phyloP scores from a whole-genome alignment of 2,888 invertebrate species.

The Pemphredon lugubris region DNA sequence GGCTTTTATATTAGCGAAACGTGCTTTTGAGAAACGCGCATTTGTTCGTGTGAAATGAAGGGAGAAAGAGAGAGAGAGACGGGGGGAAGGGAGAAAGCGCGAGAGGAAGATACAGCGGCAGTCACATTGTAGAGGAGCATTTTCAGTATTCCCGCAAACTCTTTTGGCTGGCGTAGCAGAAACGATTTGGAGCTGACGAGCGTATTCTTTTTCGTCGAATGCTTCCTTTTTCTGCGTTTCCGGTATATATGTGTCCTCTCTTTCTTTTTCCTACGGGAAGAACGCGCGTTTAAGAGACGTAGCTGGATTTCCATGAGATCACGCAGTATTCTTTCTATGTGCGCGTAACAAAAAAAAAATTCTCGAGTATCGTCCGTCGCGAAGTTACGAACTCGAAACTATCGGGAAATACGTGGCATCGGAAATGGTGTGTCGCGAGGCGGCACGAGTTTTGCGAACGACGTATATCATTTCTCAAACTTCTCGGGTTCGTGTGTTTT shows the following conservation, averaged over 20 bases:
- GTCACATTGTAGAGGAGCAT: constrained; percentile 11
- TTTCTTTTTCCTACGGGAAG: neutral
- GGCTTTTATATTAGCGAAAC: constrained; percentile 15
- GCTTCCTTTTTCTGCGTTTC: constrained; percentile 26
- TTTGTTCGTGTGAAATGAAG: constrained; percentile 38
- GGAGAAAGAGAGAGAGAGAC: too few relatives aligned
- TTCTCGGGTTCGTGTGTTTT: too few relatives aligned
- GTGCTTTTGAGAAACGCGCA: constrained; percentile 36
- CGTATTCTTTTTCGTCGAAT: constrained; percentile 25
- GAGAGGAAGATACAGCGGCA: constrained; percentile 20
- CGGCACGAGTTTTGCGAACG: too few relatives aligned
- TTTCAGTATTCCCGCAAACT: constrained; percentile 23
- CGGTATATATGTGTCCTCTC: neutral
- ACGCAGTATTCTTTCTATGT: constrained; percentile 6
- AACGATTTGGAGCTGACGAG: constrained; percentile 17
- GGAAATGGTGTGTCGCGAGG: too few relatives aligned
- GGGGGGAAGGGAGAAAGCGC: too few relatives aligned
- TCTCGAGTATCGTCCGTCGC: too few relatives aligned
- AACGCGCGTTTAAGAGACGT: constrained; percentile 8
- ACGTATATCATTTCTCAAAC: too few relatives aligned
- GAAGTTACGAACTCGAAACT: too few relatives aligned
- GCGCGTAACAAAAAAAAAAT: too few relatives aligned
- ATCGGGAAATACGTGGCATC: too few relatives aligned
- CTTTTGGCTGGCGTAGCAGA: constrained; percentile 19
- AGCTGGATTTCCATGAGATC: constrained; percentile 8